A percentile compares a stretch with the other conserved stretches of the same genome.
Evolutionary conservation across 2,888 invertebrate genomes (phyloP).

Genomic region (Phyllotreta cruciferae): DNA sequence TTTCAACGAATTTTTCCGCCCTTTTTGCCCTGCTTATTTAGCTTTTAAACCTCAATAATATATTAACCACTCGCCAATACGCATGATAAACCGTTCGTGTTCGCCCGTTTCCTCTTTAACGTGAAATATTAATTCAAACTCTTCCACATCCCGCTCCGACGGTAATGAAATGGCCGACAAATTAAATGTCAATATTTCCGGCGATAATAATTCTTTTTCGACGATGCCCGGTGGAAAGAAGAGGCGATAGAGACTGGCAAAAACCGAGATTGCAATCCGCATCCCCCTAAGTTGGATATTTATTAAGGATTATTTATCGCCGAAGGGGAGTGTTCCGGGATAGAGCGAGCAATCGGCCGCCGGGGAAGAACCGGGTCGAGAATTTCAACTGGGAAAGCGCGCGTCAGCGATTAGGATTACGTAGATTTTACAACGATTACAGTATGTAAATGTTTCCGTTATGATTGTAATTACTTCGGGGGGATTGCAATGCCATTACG

Average conservation of each 20-base stretch:
- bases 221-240: conserved; percentile 28
- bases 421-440: background rate
- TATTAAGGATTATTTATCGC: conserved; percentile 46
- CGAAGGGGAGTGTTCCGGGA: conserved; percentile 27
- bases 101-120: background rate
- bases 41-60: background rate
- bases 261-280: conserved; percentile 37
- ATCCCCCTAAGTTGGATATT: conserved; percentile 41
- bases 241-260: conserved; percentile 28
- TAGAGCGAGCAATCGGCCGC: conserved; percentile 22
- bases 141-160: conserved; percentile 1
- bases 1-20: background rate
- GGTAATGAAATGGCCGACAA: conserved; percentile 24
- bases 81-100: no score
- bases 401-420: background rate
- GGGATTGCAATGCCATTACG: background rate
- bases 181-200: conserved; percentile 31
- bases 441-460: conserved; percentile 4
- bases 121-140: conserved; percentile 5
- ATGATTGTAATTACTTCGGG: background rate
- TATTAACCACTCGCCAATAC: background rate
- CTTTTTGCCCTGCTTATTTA: background rate
- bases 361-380: conserved; percentile 17
- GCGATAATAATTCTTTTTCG: conserved; percentile 32
- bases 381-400: background rate